Evolutionary conservation across 2,888 invertebrate genomes (phyloP).

Genomic region (Poecilobothrus nobilitatus): DNA sequence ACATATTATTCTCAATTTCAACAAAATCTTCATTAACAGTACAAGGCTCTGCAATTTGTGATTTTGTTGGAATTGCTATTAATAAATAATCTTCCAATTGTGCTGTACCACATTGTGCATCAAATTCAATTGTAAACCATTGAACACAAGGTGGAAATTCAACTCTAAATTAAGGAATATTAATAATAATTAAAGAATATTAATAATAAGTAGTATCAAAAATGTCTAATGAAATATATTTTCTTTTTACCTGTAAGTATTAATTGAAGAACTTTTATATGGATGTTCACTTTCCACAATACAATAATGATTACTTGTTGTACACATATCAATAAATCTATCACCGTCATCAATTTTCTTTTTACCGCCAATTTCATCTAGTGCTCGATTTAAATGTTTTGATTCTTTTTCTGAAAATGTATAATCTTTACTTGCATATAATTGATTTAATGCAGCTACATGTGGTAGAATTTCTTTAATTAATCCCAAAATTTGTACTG

Average conservation of each 20-base stretch:
- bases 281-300: conserved; percentile 96
- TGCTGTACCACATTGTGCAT: conserved; percentile 81
- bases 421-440: conserved; percentile 41
- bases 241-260: conserved; percentile 62
- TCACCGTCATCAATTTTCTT: conserved; percentile 31
- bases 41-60: conserved; percentile 25
- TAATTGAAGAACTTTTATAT: conserved; percentile 79
- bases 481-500: conserved; percentile 74
- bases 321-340: conserved; percentile 40
- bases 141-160: conserved; percentile 80
- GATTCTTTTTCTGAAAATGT: conserved; percentile 17
- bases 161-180: conserved; percentile 50
- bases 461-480: conserved; percentile 84
- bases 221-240: not conserved
- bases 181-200: not conserved
- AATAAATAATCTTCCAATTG: conserved; percentile 86
- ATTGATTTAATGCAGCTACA: conserved; percentile 74
- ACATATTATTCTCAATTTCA: conserved; percentile 38
- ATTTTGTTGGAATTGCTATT: conserved; percentile 54
- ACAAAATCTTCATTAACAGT: conserved; percentile 33
- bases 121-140: conserved; percentile 91
- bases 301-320: conserved; percentile 80
- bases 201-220: not conserved
- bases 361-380: conserved; percentile 26
- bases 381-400: conserved; percentile 28